These are phyloP conservation scores for Anagrus nilaparvatae DNA, from an alignment of 1,140 invertebrate species.

Conservation along the genomic window DNA sequence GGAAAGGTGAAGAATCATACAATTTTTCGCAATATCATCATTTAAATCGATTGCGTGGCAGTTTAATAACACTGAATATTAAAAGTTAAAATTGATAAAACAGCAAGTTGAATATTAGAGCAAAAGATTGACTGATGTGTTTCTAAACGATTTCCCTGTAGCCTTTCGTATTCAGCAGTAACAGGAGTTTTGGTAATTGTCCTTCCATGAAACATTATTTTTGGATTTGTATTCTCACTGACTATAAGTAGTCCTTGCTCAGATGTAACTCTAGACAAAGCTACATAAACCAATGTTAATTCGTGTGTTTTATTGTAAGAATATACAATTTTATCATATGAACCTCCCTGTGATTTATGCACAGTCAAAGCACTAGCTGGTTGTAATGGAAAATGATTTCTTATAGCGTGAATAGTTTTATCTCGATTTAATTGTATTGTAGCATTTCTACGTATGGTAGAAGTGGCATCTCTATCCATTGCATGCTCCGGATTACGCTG, in stretches of 20 bases:
- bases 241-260: neutral
- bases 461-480: conserved; percentile 6
- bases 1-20: too few species aligned
- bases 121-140: too few species aligned
- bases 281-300: neutral
- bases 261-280: neutral
- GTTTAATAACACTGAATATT: too few species aligned
- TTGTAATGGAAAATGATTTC: conserved; percentile 26
- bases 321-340: conserved; percentile 23
- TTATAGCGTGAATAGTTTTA: conserved; percentile 24
- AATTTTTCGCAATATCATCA: too few species aligned
- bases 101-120: too few species aligned
- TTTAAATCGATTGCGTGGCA: too few species aligned
- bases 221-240: neutral
- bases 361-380: conserved; percentile 25
- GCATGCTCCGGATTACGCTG: conserved; percentile 6
- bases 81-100: too few species aligned
- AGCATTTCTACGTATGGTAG: conserved; percentile 20
- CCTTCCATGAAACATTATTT: neutral
- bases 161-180: too few species aligned
- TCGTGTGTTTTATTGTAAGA: conserved; percentile 7
- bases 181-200: too few species aligned
- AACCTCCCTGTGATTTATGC: conserved; percentile 15
- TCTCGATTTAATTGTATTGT: conserved; percentile 23
- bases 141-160: too few species aligned